Evolutionary conservation across 2,888 invertebrate species (phyloP).

Genomic region (Hybos culiciformis): DNA sequence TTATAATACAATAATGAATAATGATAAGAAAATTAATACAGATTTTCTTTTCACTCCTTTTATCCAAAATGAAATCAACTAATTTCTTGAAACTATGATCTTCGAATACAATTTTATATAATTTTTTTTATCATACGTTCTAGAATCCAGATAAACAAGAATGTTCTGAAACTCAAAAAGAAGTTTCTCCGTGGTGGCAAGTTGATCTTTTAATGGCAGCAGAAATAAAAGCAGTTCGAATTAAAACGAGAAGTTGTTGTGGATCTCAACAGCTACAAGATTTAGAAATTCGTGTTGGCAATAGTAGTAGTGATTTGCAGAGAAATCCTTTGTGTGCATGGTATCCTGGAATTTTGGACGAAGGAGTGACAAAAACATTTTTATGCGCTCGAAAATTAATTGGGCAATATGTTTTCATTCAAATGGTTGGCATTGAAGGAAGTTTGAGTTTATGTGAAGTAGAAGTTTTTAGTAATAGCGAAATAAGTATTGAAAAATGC

Average conservation of each 20-base stretch:
- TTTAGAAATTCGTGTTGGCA: conserved; percentile 80
- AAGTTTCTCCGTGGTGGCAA: conserved; percentile 88
- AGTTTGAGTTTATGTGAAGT: conserved; percentile 83
- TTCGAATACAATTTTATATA: too few species aligned
- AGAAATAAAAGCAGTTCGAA: conserved; percentile 69
- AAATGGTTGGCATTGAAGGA: conserved; percentile 81
- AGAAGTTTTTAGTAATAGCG: conserved; percentile 82
- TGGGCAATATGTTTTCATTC: conserved; percentile 79
- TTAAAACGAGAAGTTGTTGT: conserved; percentile 54
- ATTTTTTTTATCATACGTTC: too few species aligned
- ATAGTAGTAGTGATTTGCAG: conserved; percentile 74
- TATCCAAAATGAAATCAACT: too few species aligned
- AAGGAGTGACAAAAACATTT: conserved; percentile 83
- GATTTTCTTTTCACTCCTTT: background rate
- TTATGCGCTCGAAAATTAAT: conserved; percentile 71
- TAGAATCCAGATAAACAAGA: conserved; percentile 76
- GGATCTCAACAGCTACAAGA: conserved; percentile 82
- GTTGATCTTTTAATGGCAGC: conserved; percentile 75
- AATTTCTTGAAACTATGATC: too few species aligned
- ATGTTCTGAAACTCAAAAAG: conserved; percentile 80
- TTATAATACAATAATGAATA: too few species aligned
- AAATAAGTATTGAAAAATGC: conserved; percentile 75
- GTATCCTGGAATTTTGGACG: conserved; percentile 87
- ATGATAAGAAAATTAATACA: background rate
- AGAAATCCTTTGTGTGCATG: conserved; percentile 84